These are phyloP conservation scores for Lycocorax pyrrhopterus DNA, from an alignment of 2,113 vertebrate genomes.

Conservation along the genomic window DNA sequence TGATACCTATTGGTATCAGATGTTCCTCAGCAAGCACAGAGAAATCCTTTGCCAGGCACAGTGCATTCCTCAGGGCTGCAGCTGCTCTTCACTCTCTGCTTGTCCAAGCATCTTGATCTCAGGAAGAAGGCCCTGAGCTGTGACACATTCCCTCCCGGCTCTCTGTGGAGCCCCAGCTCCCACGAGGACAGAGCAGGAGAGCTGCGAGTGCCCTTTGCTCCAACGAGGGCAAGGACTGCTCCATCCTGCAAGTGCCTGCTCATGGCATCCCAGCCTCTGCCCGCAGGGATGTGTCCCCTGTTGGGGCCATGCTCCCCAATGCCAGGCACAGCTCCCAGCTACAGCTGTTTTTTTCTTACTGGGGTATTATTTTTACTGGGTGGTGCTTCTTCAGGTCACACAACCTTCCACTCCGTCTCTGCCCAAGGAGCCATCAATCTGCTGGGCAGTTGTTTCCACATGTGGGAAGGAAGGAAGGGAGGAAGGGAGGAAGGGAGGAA, in stretches of 20 bases:
- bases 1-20: background rate
- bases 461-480: background rate
- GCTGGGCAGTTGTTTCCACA: background rate
- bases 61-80: background rate
- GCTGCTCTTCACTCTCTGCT: background rate
- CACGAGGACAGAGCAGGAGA: background rate
- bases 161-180: background rate
- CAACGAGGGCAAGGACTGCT: background rate
- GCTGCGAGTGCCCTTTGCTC: background rate
- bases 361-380: background rate
- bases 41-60: background rate
- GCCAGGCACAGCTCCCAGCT: background rate
- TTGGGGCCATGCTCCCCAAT: background rate
- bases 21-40: background rate
- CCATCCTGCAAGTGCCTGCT: background rate
- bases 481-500: background rate
- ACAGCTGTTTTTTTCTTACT: background rate
- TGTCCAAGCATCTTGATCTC: background rate
- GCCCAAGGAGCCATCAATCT: background rate
- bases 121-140: background rate
- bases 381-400: background rate
- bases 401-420: background rate
- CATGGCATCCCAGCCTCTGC: background rate
- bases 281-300: background rate
- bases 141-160: background rate